Percentiles rank a stretch among this genome's conserved stretches.
Evolutionary conservation across 2,113 vertebrate genomes (phyloP).

Genomic region (Herpetotheres cachinnans): DNA sequence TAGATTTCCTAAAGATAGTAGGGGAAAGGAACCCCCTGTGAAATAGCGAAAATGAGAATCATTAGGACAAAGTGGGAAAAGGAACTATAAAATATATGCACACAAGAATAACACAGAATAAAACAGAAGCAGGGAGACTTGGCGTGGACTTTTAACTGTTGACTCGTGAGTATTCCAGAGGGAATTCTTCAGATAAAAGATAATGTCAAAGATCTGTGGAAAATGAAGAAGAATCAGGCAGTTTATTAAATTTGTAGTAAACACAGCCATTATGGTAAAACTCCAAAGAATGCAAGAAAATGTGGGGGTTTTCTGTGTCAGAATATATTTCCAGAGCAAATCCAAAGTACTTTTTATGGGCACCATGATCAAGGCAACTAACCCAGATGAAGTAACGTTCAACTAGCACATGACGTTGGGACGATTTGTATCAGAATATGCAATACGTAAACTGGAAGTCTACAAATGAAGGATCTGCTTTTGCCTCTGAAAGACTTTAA

Average conservation of each 20-base stretch:
- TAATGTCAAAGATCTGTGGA: not conserved
- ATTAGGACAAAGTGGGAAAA: not conserved
- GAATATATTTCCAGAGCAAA: not conserved
- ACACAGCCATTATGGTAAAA: not conserved
- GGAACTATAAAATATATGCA: not conserved
- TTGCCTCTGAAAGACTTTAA: not conserved
- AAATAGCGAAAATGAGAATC: not conserved
- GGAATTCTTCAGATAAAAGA: not conserved
- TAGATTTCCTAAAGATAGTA: not conserved
- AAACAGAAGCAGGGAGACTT: not conserved
- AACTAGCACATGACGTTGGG: not conserved
- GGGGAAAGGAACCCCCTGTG: not conserved
- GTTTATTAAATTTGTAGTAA: not conserved
- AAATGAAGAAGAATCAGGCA: not conserved
- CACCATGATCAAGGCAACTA: not conserved
- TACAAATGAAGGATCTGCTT: not conserved
- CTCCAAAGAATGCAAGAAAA: not conserved
- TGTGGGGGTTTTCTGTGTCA: not conserved
- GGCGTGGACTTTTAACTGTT: not conserved
- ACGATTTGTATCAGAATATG: not conserved
- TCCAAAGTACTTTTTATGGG: not conserved
- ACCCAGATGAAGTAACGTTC: not conserved
- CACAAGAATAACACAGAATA: not conserved
- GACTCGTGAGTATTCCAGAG: not conserved
- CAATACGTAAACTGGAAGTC: not conserved